Evolutionary conservation across 2,797 vertebrate species (phyloP), one percentile per base, ranked within the genome.

Genomic region (Rhinoraja longicauda): DNA sequence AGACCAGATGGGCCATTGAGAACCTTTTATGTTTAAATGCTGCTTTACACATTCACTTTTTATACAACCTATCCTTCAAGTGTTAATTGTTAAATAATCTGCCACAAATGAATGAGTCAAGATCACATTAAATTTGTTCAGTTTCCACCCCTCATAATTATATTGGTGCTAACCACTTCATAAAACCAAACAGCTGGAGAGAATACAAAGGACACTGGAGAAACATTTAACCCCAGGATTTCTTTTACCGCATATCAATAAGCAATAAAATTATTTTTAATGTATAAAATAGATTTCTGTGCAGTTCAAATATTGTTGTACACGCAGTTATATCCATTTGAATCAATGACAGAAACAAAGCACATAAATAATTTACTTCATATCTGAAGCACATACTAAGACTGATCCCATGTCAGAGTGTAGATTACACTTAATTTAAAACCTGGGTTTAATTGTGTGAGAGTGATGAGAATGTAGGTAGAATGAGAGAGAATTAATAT

Each of bases 231-330:
- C 1, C 29, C 24, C 77, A 78, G 77, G 53, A 13, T 84, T 53
- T 67, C 21, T 36, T 88, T 32, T 88, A 7, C 7, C 6, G 32
- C 84, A 67, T 32, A 84, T 88, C 62, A 88, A 45, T 88, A 67
- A 19, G 29, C 62, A 88, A 67, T 88, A 17, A 67, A 53, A 67
- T 67, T 67, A 88, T 67, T 88, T 77, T 88, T 88, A 88, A 88
- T 24, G 17, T 88, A 88, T 67, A 88, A 67, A 88, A 88, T 36
- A 36, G 59, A 88, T 88, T 64, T 88, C 57, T 62, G 59, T 64
- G 57, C 84, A 88, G 17, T 64, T 88, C 84, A 88, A 88, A 88
- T 64, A 7, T 86, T 62, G 57, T 88, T 64, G n/a, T 84, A 88
- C 29, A 64, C 24, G 81, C 45, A 67, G 62, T 67, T 86, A 53